These are phyloP conservation scores for Arizona elegans DNA, from an alignment of 2,113 vertebrate genomes.

Conservation along the genomic window DNA sequence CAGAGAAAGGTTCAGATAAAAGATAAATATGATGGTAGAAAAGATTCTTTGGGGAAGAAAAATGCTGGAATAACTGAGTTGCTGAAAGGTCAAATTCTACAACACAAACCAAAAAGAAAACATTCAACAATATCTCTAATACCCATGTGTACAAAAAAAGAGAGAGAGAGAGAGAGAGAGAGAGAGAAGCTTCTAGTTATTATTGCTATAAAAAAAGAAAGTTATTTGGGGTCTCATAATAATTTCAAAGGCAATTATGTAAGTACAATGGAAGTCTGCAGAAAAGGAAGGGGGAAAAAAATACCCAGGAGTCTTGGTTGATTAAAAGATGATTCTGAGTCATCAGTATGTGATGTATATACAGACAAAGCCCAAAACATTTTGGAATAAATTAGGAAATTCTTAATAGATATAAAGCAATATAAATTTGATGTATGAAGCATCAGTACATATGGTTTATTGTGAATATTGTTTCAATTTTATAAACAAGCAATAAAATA, in stretches of 20 bases:
- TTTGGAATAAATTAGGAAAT: neutral
- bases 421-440: neutral
- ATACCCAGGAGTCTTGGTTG: neutral
- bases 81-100: constrained; percentile 19
- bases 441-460: neutral
- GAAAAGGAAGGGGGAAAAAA: neutral
- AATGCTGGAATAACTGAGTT: constrained; percentile 35
- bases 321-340: constrained; percentile 1
- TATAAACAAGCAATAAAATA: neutral
- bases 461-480: neutral
- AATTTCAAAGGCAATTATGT: constrained; percentile 22
- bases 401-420: neutral
- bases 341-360: neutral
- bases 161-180: fast-evolving
- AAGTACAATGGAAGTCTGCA: neutral
- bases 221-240: constrained; percentile 21
- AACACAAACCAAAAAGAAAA: neutral
- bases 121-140: neutral
- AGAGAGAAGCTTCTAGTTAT: neutral
- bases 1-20: constrained; percentile 3
- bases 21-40: constrained; percentile 20
- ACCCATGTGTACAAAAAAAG: neutral
- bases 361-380: neutral
- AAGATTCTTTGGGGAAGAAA: constrained; percentile 1
- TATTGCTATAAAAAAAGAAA: constrained; percentile 8